Percentiles rank a stretch among this genome's conserved stretches.
These are phyloP conservation scores for Hirudinaria manillensis DNA, from an alignment of 2,888 invertebrate genomes.

Conservation along the genomic window DNA sequence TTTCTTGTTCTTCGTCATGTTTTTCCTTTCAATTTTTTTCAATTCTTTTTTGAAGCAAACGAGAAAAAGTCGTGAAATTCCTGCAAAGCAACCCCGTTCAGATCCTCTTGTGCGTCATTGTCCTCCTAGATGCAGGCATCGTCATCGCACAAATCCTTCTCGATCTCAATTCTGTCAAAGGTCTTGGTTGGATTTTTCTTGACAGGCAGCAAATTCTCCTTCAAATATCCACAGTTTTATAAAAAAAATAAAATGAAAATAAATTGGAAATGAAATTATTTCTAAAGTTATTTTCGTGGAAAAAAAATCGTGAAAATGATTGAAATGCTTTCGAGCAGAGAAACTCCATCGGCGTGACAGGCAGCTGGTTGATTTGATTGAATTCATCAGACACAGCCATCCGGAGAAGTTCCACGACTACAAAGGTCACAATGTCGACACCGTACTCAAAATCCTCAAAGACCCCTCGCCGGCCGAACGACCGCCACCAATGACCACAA, in stretches of 20 bases:
- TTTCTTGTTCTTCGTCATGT: neutral
- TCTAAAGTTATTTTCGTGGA: too few relatives aligned
- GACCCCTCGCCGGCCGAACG: neutral
- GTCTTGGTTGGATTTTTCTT: conserved; percentile 29
- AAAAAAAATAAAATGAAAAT: too few relatives aligned
- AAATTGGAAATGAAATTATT: too few relatives aligned
- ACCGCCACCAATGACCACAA: neutral
- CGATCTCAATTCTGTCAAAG: conserved; percentile 42
- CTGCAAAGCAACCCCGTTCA: conserved; percentile 41
- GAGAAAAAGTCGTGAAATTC: conserved; percentile 40
- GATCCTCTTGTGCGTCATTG: conserved; percentile 40
- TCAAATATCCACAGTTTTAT: neutral
- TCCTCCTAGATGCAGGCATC: conserved; percentile 41
- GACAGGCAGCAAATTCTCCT: neutral
- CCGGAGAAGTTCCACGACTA: conserved; percentile 35
- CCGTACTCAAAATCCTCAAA: conserved; percentile 34
- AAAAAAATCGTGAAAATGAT: too few relatives aligned
- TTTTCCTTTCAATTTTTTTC: neutral
- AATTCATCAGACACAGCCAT: conserved; percentile 34
- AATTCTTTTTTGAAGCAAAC: conserved; percentile 27
- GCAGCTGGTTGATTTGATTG: conserved; percentile 35
- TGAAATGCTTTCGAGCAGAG: conserved; percentile 26
- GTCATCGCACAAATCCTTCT: conserved; percentile 42
- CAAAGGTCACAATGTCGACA: conserved; percentile 36
- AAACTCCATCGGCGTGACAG: conserved; percentile 36